These are phyloP conservation scores for Sarcophaga bullata DNA, from an alignment of 1,140 invertebrate species.

Conservation along the genomic window DNA sequence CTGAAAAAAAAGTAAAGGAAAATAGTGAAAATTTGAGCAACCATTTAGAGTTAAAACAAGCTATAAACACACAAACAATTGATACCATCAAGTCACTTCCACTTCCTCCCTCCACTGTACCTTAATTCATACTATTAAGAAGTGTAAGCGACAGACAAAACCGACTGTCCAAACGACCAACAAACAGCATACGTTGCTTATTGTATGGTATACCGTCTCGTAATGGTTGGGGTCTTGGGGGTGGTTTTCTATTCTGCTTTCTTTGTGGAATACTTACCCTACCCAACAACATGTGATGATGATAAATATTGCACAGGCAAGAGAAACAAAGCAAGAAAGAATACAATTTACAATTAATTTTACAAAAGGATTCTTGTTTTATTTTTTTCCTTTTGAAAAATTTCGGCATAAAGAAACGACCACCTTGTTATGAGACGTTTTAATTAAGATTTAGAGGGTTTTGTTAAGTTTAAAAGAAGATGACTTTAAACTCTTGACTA, in stretches of 20 bases:
- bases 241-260: background rate
- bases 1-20: background rate
- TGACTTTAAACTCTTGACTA: no score
- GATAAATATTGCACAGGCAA: background rate
- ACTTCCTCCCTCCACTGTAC: no score
- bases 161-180: background rate
- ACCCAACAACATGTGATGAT: background rate
- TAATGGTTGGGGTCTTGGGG: background rate
- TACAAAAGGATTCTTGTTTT: background rate
- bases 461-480: no score
- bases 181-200: background rate
- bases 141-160: background rate
- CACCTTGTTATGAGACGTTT: no score
- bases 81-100: no score
- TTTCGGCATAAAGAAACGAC: no score
- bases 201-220: background rate
- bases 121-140: no score
- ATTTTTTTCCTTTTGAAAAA: no score
- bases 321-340: background rate
- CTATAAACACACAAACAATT: no score
- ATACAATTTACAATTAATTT: conserved; percentile 5
- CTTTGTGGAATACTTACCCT: background rate
- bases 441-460: no score
- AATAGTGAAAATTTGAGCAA: background rate
- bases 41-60: no score